These are phyloP conservation scores for Parochlus steinenii DNA, from an alignment of 2,888 invertebrate genomes.

Conservation along the genomic window DNA sequence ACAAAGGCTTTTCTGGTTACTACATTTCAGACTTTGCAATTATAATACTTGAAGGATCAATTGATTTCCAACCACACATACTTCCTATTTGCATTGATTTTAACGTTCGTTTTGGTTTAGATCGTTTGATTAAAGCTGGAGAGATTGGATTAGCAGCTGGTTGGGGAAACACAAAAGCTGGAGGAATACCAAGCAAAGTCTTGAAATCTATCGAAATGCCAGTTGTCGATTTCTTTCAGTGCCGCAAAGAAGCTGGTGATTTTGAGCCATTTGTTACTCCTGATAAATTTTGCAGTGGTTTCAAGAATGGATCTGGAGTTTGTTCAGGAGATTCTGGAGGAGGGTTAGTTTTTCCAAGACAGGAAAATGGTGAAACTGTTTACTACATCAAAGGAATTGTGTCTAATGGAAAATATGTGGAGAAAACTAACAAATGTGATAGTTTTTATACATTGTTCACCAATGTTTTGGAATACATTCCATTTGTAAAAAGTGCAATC, in stretches of 20 bases:
- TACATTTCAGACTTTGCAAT: constrained; percentile 1
- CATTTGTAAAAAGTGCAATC: no score
- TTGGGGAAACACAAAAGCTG: background rate
- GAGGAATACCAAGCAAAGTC: background rate
- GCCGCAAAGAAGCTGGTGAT: background rate
- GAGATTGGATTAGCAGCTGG: background rate
- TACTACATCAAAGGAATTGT: constrained; percentile 2
- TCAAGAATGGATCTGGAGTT: no score
- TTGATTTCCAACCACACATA: background rate
- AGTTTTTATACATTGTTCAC: constrained; percentile 1
- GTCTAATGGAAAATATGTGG: background rate
- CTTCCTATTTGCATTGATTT: background rate
- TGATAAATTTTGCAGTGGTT: constrained; percentile 1
- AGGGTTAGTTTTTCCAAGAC: no score
- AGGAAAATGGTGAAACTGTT: background rate
- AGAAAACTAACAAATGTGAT: constrained; percentile 1
- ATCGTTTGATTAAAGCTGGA: no score
- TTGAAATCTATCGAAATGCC: constrained; percentile 1
- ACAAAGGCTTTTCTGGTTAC: background rate
- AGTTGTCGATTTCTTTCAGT: background rate
- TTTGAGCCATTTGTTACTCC: background rate
- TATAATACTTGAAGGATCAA: background rate
- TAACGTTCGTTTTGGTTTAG: background rate
- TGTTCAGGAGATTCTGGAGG: no score
- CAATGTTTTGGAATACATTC: no score